Conservation (phyloP, 2,888 invertebrate species). For the Sinodicranocentrus sp. region DNA sequence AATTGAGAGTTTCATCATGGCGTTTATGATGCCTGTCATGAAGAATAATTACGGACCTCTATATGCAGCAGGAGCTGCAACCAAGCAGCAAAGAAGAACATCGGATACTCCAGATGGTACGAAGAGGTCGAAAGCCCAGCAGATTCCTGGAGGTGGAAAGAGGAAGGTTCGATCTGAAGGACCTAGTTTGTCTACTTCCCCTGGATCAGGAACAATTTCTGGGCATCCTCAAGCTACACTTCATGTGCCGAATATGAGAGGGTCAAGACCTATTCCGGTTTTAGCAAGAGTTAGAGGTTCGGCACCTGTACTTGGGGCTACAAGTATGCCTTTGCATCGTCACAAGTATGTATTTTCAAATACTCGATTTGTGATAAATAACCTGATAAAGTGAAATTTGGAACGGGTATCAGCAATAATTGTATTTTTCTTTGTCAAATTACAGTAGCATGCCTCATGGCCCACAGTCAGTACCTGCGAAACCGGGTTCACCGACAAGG, state of each 20-base stretch:
- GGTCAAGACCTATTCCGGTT: conserved; percentile 58
- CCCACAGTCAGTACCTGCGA: conserved; percentile 64
- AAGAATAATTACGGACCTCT: conserved; percentile 70
- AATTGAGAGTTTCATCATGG: too few relatives aligned
- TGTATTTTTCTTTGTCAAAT: conserved; percentile 44
- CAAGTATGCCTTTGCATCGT: conserved; percentile 62
- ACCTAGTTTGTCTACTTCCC: conserved; percentile 73
- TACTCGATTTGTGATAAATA: too few relatives aligned
- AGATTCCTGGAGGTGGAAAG: conserved; percentile 28
- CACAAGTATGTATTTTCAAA: conserved; percentile 64
- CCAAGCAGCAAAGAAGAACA: conserved; percentile 62
- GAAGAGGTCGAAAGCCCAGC: conserved; percentile 50
- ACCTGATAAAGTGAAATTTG: too few relatives aligned
- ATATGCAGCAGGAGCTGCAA: conserved; percentile 30
- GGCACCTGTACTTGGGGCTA: conserved; percentile 71
- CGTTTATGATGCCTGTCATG: conserved; percentile 76
- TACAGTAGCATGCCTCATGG: conserved; percentile 71
- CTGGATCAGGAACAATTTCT: conserved; percentile 56
- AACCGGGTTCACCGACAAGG: conserved; percentile 60
- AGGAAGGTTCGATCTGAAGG: conserved; percentile 72
- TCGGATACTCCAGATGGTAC: conserved; percentile 56
- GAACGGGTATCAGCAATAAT: too few relatives aligned
- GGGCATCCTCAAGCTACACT: conserved; percentile 36
- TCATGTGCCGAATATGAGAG: conserved; percentile 32
- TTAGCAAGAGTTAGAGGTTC: conserved; percentile 73